A percentile compares a stretch with the other conserved stretches of the same genome.
These are phyloP conservation scores for Malurus alboscapulatus DNA, from an alignment of 2,113 vertebrate species.

Conservation along the genomic window DNA sequence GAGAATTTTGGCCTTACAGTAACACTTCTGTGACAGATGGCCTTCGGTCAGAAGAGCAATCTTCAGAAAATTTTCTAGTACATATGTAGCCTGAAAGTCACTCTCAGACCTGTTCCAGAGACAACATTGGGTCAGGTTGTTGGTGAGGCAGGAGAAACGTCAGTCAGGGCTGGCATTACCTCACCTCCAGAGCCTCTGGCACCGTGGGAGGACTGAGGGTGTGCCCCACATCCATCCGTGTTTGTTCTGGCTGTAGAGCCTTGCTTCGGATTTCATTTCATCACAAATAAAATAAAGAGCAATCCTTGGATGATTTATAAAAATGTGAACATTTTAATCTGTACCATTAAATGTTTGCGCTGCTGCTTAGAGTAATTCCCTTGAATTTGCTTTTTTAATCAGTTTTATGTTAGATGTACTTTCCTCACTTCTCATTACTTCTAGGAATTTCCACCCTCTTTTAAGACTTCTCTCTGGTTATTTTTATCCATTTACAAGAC, in stretches of 20 bases:
- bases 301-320: neutral
- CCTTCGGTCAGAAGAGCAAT: neutral
- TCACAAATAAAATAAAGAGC: conserved; percentile 26
- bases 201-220: neutral
- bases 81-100: neutral
- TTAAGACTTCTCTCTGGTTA: neutral
- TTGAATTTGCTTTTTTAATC: neutral
- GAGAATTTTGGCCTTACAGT: neutral
- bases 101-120: neutral
- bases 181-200: neutral
- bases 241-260: conserved; percentile 9
- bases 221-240: neutral
- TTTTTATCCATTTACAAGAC: neutral
- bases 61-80: neutral
- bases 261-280: conserved; percentile 18
- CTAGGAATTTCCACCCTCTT: neutral
- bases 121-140: neutral
- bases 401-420: neutral
- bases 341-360: neutral
- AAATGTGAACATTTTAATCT: conserved; percentile 7
- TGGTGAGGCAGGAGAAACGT: neutral
- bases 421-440: neutral
- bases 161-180: neutral
- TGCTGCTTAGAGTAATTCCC: neutral
- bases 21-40: neutral